Percentiles rank a stretch among this genome's conserved stretches.
phyloP scores from a whole-genome alignment of 2,797 vertebrate species.

The Gymnopithys bicolor region DNA sequence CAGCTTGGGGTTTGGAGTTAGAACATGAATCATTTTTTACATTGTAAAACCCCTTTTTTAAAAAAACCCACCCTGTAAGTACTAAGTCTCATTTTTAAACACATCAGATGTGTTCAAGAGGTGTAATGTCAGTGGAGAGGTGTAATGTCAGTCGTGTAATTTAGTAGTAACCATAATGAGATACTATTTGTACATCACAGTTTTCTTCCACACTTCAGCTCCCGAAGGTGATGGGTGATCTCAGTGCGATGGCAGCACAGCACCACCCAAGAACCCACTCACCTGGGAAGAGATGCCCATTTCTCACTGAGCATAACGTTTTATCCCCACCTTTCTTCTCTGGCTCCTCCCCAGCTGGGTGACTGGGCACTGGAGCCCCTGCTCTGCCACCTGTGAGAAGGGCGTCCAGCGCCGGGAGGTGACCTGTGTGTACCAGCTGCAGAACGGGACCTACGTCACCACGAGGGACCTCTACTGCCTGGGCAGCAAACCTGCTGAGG shows the following conservation, averaged over 20 bases:
- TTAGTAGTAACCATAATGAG: background rate
- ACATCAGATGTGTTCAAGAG: background rate
- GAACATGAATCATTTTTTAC: background rate
- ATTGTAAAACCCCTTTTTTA: background rate
- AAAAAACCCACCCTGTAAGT: background rate
- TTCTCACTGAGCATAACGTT: background rate
- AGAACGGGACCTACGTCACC: constrained; percentile 88
- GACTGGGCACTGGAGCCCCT: constrained; percentile 88
- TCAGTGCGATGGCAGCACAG: background rate
- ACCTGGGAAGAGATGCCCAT: background rate
- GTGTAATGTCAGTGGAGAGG: background rate
- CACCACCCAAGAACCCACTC: background rate
- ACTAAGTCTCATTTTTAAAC: background rate
- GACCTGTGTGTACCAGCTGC: constrained; percentile 88
- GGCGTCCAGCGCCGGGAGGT: constrained; percentile 90
- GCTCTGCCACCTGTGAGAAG: constrained; percentile 89
- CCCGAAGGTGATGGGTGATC: background rate
- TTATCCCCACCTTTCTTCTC: background rate
- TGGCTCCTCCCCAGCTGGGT: constrained; percentile 86
- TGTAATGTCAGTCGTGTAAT: background rate
- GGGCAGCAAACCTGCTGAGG: constrained; percentile 80
- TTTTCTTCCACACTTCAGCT: background rate
- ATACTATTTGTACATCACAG: background rate
- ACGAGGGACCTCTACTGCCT: constrained; percentile 89
- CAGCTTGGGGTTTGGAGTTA: background rate